Conservation (phyloP, 2,113 vertebrate species). For the Cairina moschata region DNA sequence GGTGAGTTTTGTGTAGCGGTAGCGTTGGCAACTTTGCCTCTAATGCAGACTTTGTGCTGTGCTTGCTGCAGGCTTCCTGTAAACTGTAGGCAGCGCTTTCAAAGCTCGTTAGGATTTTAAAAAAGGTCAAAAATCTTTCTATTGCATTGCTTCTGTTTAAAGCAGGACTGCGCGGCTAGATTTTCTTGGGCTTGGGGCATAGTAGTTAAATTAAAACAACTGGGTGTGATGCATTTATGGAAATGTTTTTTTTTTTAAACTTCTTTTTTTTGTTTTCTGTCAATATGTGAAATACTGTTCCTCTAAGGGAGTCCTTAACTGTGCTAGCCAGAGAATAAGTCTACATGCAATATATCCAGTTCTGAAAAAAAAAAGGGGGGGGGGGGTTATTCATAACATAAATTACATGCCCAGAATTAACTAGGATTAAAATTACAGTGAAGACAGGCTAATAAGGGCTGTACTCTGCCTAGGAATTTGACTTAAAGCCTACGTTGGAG, state of each 20-base stretch:
- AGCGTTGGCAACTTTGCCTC: neutral
- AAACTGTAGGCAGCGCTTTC: neutral
- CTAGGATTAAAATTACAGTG: conserved; percentile 38
- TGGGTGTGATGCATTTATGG: neutral
- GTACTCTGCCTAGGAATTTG: conserved; percentile 32
- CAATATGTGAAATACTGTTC: neutral
- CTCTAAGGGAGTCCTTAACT: neutral
- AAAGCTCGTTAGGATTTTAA: neutral
- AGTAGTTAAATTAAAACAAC: neutral
- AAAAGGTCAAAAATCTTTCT: neutral
- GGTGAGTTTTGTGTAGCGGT: neutral
- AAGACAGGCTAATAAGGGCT: conserved; percentile 32
- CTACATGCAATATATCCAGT: neutral
- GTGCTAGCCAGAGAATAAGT: neutral
- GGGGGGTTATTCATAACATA: conserved; percentile 1
- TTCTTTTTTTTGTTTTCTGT: neutral
- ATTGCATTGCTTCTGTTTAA: neutral
- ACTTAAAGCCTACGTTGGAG: neutral
- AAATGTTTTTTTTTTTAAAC: neutral
- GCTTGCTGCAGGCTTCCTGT: neutral
- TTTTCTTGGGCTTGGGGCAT: neutral
- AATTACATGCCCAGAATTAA: conserved; percentile 23
- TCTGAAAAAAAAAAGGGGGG: neutral
- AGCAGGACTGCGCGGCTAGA: neutral
- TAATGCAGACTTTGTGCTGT: neutral